A percentile compares a stretch with the other conserved stretches of the same genome.
Evolutionary conservation across 2,797 vertebrate species (phyloP).

Genomic region (Pipistrellus nathusii): DNA sequence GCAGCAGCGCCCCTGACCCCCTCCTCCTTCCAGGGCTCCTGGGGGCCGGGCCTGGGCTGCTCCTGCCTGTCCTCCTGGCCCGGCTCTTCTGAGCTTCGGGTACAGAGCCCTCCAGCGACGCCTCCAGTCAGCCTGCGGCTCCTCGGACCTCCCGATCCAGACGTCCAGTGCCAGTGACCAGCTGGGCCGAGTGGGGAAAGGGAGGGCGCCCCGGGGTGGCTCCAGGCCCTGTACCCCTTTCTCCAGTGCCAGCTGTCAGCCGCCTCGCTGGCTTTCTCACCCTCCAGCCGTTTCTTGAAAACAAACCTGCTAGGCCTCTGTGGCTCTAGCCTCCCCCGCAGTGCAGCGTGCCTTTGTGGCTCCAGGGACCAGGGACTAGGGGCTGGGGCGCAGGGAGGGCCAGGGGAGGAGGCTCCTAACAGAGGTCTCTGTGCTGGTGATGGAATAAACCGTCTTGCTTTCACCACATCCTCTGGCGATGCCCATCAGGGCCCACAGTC

Average conservation of each 20-base stretch:
- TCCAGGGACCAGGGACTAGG: not conserved
- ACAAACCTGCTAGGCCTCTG: not conserved
- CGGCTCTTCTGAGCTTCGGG: conserved; percentile 41
- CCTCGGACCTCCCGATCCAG: not conserved
- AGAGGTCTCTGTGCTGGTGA: not conserved
- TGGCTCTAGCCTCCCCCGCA: not conserved
- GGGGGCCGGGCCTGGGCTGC: not conserved
- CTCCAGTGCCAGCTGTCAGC: not conserved
- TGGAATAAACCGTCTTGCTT: conserved; percentile 33
- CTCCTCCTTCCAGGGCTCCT: conserved; percentile 75
- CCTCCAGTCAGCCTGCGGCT: not conserved
- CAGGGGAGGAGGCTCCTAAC: not conserved
- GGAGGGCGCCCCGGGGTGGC: not conserved
- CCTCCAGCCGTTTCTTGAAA: not conserved
- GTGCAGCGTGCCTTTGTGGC: not conserved
- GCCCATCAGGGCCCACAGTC: not conserved
- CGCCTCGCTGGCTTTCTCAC: not conserved
- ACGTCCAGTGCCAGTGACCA: not conserved
- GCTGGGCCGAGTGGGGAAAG: not conserved
- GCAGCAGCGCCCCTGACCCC: not conserved
- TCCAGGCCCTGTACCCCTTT: not conserved
- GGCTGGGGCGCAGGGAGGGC: too few relatives aligned
- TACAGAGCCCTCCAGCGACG: not conserved
- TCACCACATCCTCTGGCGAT: not conserved
- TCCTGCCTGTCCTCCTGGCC: conserved; percentile 66